Evolutionary conservation across 2,797 vertebrate genomes (phyloP).

Genomic region (Anableps anableps): DNA sequence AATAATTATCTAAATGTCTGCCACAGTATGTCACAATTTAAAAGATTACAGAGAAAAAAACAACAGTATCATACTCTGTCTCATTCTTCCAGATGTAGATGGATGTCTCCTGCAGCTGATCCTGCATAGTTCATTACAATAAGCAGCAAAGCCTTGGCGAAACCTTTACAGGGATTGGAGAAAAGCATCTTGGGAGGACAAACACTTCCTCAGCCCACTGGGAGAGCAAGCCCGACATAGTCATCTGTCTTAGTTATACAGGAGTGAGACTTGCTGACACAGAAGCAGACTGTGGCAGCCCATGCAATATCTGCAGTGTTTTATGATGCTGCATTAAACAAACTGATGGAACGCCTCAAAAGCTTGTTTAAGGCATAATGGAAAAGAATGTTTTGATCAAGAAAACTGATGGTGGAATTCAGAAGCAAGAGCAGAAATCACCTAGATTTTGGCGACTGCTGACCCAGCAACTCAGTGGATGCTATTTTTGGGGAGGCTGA

Average conservation of each 20-base stretch:
- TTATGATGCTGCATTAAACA: conserved; percentile 79
- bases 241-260: conserved; percentile 84
- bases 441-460: conserved; percentile 57
- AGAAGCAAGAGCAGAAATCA: conserved; percentile 65
- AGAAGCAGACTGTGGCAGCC: conserved; percentile 47
- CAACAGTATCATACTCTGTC: conserved; percentile 37
- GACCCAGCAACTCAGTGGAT: conserved; percentile 68
- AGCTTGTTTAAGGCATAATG: conserved; percentile 73
- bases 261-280: conserved; percentile 73
- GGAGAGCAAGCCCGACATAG: conserved; percentile 71
- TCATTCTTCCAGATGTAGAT: conserved; percentile 76
- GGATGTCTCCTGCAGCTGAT: conserved; percentile 72
- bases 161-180: conserved; percentile 49
- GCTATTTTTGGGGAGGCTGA: conserved; percentile 42
- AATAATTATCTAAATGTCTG: neutral
- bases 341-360: conserved; percentile 73
- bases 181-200: conserved; percentile 56
- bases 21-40: neutral
- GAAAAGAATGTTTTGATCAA: conserved; percentile 25
- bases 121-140: conserved; percentile 81
- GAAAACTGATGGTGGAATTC: conserved; percentile 60
- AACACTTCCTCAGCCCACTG: conserved; percentile 51
- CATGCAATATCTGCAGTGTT: conserved; percentile 57
- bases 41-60: conserved; percentile 3
- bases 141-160: conserved; percentile 52